Evolutionary conservation across 2,888 invertebrate genomes (phyloP).

Genomic region (Aproaerema taeniolella): DNA sequence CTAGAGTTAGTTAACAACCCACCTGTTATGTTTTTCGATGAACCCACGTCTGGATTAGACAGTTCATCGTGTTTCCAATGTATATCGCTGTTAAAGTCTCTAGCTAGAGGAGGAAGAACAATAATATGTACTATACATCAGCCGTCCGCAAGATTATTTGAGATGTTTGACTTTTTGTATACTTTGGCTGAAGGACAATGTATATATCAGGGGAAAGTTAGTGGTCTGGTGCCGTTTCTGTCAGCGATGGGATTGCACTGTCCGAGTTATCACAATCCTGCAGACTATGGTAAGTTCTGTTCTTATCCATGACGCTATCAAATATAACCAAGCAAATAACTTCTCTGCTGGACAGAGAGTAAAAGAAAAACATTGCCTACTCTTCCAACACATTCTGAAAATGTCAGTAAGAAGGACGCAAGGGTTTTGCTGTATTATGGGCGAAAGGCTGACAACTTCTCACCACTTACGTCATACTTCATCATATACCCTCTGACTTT

Average conservation of each 20-base stretch:
- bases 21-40: conserved; percentile 98
- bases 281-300: conserved; percentile 88
- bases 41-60: conserved; percentile 95
- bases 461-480: too few relatives aligned
- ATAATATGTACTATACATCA: conserved; percentile 98
- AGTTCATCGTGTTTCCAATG: conserved; percentile 97
- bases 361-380: background rate
- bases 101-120: conserved; percentile 92
- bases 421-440: too few relatives aligned
- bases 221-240: conserved; percentile 91
- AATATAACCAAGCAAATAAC: too few relatives aligned
- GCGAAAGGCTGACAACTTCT: too few relatives aligned
- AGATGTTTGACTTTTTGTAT: conserved; percentile 96
- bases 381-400: background rate
- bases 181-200: conserved; percentile 95
- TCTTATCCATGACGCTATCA: too few relatives aligned
- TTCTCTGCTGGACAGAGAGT: too few relatives aligned
- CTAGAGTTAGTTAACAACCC: conserved; percentile 96
- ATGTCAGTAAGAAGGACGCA: too few relatives aligned
- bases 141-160: conserved; percentile 95
- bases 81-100: conserved; percentile 89
- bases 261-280: conserved; percentile 97
- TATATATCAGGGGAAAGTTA: conserved; percentile 92
- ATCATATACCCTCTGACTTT: too few relatives aligned
- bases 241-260: conserved; percentile 91